Evolutionary conservation across 2,797 vertebrate genomes (phyloP).

Genomic region (Echiichthys vipera): DNA sequence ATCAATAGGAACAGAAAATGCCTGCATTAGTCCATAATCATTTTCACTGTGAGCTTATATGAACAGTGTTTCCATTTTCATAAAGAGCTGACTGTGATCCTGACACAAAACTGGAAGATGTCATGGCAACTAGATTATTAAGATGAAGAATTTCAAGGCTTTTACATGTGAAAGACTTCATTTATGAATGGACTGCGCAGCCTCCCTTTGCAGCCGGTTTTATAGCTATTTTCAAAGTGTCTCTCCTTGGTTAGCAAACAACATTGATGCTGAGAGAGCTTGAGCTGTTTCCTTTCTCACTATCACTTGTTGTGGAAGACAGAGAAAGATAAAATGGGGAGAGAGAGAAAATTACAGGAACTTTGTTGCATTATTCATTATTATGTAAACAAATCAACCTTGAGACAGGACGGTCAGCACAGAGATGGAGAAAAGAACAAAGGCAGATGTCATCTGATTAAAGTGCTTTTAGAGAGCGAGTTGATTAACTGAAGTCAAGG

Average conservation of each 20-base stretch:
- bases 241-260: conserved; percentile 8
- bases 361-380: conserved; percentile 51
- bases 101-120: not conserved
- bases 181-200: not conserved
- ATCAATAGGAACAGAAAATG: no score
- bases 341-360: conserved; percentile 15
- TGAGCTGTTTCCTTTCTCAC: not conserved
- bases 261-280: not conserved
- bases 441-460: conserved; percentile 23
- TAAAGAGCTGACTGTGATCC: not conserved
- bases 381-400: conserved; percentile 14
- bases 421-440: conserved; percentile 33
- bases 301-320: conserved; percentile 11
- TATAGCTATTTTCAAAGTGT: not conserved
- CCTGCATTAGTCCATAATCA: no score
- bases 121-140: not conserved
- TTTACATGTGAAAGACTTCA: not conserved
- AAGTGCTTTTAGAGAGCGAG: conserved; percentile 18
- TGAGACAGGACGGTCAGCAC: conserved; percentile 19
- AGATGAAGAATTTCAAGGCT: not conserved
- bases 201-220: not conserved
- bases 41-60: no score
- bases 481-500: conserved; percentile 17
- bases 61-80: not conserved
- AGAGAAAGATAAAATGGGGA: conserved; percentile 3